A percentile compares a stretch with the other conserved stretches of the same genome.
phyloP scores from a whole-genome alignment of 2,888 invertebrate species.

The Brachylomia viminalis region DNA sequence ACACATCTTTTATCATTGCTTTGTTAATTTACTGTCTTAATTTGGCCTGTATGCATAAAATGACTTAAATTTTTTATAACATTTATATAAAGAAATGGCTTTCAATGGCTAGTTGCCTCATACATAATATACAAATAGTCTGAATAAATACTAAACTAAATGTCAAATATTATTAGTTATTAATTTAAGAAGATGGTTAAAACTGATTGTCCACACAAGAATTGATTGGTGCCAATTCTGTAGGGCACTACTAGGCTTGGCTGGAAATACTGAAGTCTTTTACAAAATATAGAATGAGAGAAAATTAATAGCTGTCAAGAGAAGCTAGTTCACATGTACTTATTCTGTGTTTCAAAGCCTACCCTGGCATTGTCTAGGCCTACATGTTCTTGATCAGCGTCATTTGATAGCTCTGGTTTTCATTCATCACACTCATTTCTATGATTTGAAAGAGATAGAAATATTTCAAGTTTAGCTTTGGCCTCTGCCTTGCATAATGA shows the following conservation, averaged over 20 bases:
- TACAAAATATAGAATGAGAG: not conserved
- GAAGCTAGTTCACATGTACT: not conserved
- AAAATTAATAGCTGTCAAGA: not conserved
- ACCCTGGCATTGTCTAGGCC: not conserved
- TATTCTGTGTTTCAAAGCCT: not conserved
- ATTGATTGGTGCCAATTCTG: not conserved
- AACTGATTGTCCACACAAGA: slow-evolving; percentile 34
- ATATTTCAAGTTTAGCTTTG: not conserved
- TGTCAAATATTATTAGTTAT: slow-evolving; percentile 34
- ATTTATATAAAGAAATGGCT: slow-evolving; percentile 48
- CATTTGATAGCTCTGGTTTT: not conserved
- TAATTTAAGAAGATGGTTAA: slow-evolving; percentile 13
- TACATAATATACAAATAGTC: slow-evolving; percentile 53
- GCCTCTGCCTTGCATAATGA: not conserved
- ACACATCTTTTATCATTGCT: not conserved
- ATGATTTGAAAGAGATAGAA: not conserved
- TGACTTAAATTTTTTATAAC: slow-evolving; percentile 54
- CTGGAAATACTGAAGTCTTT: slow-evolving; percentile 5
- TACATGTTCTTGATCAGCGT: not conserved
- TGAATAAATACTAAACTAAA: slow-evolving; percentile 45
- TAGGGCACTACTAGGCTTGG: not conserved
- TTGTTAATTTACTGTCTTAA: slow-evolving; percentile 14
- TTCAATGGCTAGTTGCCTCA: slow-evolving; percentile 40
- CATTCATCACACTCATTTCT: not conserved
- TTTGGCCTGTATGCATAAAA: slow-evolving; percentile 45